Evolutionary conservation across 2,888 invertebrate species (phyloP), one percentile per base, ranked within the genome.

Genomic region (Acleris sparsana): DNA sequence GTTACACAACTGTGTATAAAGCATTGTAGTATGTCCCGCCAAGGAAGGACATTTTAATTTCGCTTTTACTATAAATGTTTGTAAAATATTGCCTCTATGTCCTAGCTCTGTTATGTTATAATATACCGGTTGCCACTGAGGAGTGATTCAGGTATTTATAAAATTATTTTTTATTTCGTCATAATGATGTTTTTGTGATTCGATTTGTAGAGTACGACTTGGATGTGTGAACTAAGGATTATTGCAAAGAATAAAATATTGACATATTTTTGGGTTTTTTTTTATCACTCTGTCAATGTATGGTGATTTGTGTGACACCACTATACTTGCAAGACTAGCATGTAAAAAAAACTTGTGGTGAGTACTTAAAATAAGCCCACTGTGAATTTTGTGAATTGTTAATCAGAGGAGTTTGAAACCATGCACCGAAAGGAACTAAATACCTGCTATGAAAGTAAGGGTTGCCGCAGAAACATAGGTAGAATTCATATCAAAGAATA

Each of bases 71-170:
- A 73, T 80, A 75, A 84, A 83, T 82, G 77, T 84, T 79, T 84
- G 78, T 83, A 85, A 84, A 80, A 78, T 82, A 87, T 83, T 82
- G 83, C 80, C 82, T 86, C 85, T 77, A 77, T 79, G 83, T 84
- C 80, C 80, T 87, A 87, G 81, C 80, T 87, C 82, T 82, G 80
- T 79, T 76, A 80, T 82, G 76, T 83, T 83, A 82, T 83, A 33
- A 85, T 87, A 86, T 84, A 85, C 87, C 87, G 83, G 88, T 86
- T 82, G 81, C 88, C 83, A 85, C 85, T 87, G 84, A 86, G 89
- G 91, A 89, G 85, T 85, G 80, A 84, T 84, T 88, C 91, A 92
- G 92, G 92, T 92, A 92, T 92, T 92, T 92, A 92, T 92, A 81
- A 80, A 83, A 76, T 78, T 80, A 78, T 81, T 84, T 80, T 86